Evolutionary conservation across 2,113 vertebrate genomes (phyloP), one percentile per base, ranked within the genome.

Genomic region (Takifugu flavidus): DNA sequence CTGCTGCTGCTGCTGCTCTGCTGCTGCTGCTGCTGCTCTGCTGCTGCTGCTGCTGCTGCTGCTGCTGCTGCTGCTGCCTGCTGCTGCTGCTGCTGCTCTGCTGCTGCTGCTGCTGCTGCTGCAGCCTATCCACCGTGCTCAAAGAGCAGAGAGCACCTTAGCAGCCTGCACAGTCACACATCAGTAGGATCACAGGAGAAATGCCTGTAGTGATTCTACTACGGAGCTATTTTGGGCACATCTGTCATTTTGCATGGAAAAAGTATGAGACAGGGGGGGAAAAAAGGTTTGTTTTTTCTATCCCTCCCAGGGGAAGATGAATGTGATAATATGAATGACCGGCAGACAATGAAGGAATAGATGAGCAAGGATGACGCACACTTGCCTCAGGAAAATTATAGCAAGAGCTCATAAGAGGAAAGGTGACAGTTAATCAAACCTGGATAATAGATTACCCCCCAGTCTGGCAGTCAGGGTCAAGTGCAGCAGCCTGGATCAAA

Each of bases 391-490:
- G 71, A 73, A 74, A 59, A 53, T 53, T 46, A 31, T 39, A 39
- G 68, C 75, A 74, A 75, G 42, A 62, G 67, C 82, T 74, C 55
- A 62, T 58, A 59, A 39, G 70, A 54, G 49, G 42, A 26, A 55
- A 72, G 63, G 51, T 81, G 83, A 89, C 82, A 85, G 75, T 44
- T 81, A 86, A 88, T 90, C 80, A 85, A 82, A 86, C 53, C 72
- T 71, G 63, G 77, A 62, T 52, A 44, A 42, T 34, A 67, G 55
- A 71, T 62, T 59, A 28, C 43, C 49, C 49, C 59, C 45, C 66
- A 54, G 62, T 60, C 34, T 1, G 25, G 25, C 61, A 5, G 62
- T 78, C 60, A 74, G 72, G 78, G 80, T 66, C 59, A 12, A 56
- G 67, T 65, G 73, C 77, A 69, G 64, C 69, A 20, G 54, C 34